Evolutionary conservation across 2,113 vertebrate genomes (phyloP), one percentile per base, ranked within the genome.

Genomic region (Gambusia holbrooki): DNA sequence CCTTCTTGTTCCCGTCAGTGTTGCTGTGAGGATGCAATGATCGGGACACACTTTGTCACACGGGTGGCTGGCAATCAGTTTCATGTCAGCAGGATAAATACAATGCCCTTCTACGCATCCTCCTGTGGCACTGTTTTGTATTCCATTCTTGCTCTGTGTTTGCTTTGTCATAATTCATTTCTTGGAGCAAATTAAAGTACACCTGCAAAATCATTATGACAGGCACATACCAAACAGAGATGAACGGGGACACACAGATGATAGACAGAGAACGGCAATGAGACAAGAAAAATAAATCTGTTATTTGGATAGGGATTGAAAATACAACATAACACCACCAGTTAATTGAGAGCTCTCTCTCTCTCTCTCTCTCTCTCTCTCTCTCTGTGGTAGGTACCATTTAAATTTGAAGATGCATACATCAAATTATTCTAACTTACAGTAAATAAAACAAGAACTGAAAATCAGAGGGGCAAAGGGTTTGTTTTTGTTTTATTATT

Each of bases 91-190:
- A 14, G 40, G 19, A 51, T 35, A 48, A 70, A 69, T 66, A 51
- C 61, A 42, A 30, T 14, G 64, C 64, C 33, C 15, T 74, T 29
- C 69, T 27, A 65, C 63, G 6, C 1, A 67, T 66, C 45, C 19
- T 73, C 60, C 77, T 25, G 66, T n/a, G 1, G 64, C 60, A 65
- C 7, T 19, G 64, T 48, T 81, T 64, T 67, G 66, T 78, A 62
- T 81, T 84, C 74, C 33, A 9, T 35, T 66, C 67, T 30, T 66
- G 51, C 11, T 33, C 71, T 42, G 42, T 54, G 45, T 79, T 84
- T 81, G 68, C 74, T 74, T 70, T 81, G 29, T 30, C 29, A 29
- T 80, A 82, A 82, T 73, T 88, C 82, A 82, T 80, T 71, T 51
- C 72, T 71, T 77, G 60, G 69, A 73, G 67, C 22, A 75, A 58